phyloP scores from a whole-genome alignment of 2,888 invertebrate genomes.

The Tenthredo amoena region DNA sequence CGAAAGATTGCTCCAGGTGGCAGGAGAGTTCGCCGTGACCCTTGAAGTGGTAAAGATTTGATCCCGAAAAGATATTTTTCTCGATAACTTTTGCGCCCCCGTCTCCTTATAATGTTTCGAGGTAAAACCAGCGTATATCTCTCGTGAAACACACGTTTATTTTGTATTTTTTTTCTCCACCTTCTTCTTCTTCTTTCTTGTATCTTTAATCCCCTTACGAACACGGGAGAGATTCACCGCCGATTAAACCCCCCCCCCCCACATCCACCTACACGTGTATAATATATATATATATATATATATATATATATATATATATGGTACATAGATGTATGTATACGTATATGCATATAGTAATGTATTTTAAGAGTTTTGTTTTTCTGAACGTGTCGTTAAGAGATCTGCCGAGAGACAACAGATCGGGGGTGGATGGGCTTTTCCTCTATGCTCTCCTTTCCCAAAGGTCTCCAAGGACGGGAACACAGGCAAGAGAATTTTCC shows the following conservation, averaged over 20 bases:
- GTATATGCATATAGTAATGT: not conserved
- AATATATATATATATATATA: too few species aligned
- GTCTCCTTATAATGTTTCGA: not conserved
- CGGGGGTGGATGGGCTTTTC: not conserved
- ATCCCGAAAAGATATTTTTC: slow-evolving; percentile 18
- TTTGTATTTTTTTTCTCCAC: not conserved
- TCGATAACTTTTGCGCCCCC: not conserved
- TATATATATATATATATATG: too few species aligned
- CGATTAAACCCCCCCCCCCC: not conserved
- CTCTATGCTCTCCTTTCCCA: not conserved
- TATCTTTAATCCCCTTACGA: slow-evolving; percentile 13
- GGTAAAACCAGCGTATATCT: not conserved
- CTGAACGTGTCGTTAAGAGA: slow-evolving; percentile 29
- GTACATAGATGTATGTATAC: not conserved
- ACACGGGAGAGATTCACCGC: not conserved
- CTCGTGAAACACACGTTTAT: not conserved
- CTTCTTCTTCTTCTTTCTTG: not conserved
- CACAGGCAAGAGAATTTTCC: slow-evolving; percentile 30
- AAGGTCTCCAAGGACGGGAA: slow-evolving; percentile 25
- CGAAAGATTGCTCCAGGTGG: slow-evolving; percentile 43
- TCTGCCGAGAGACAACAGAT: slow-evolving; percentile 23
- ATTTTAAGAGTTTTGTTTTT: slow-evolving; percentile 25
- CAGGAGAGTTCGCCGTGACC: slow-evolving; percentile 24
- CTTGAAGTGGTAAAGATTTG: slow-evolving; percentile 35
- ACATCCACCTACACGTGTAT: not conserved